Base-by-base conservation (phyloP, 2,113 vertebrate genomes). In the Greenwoodochromis staneri region DNA sequence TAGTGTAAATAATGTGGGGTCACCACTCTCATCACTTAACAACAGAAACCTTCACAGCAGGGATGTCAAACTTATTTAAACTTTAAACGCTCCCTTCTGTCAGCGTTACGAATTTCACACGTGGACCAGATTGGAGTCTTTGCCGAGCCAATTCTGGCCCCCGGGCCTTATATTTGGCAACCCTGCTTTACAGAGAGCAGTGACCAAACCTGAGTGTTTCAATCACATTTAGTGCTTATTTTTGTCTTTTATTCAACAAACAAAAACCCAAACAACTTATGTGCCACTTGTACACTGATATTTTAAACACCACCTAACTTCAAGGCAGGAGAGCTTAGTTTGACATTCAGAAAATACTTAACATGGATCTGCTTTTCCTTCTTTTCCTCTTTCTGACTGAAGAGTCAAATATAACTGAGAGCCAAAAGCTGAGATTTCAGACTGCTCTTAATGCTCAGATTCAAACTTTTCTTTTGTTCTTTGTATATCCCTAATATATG, bases 141-240 rank as follows among this genome's bases (percentile, higher is more conserved):
- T 38, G 19, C 63, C 0, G 4, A 38, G 19, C 61, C 1, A n/a
- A 0, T 66, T 66, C 61, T 66, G 61, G 11, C 11, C 61, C 34
- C 61, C 4, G 4, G 63, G 63, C 19, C 19, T 40, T 69, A 69
- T 38, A 13, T 69, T 40, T 69, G 34, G 13, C 34, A 69, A 21
- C 63, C 19, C 1, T 38, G 34, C 11, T 69, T 38, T 2, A 80
- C 66, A 66, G 27, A 36, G n/a, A 38, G 47, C 38, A n/a, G 63
- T 53, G 85, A 81, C 61, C 27, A 63, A 19, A 91, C 87, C 87
- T 80, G 85, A 89, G 89, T 36, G 55, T 47, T 81, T 59, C 29
- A 45, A 13, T 40, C 8, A 54, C 6, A 36, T 7, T 1, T 4
- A 78, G 34, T 10, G 13, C 7, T 85, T 84, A 45, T 29, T 42